phyloP scores from a whole-genome alignment of 2,797 vertebrate genomes.

The Hafferia zeledoni region DNA sequence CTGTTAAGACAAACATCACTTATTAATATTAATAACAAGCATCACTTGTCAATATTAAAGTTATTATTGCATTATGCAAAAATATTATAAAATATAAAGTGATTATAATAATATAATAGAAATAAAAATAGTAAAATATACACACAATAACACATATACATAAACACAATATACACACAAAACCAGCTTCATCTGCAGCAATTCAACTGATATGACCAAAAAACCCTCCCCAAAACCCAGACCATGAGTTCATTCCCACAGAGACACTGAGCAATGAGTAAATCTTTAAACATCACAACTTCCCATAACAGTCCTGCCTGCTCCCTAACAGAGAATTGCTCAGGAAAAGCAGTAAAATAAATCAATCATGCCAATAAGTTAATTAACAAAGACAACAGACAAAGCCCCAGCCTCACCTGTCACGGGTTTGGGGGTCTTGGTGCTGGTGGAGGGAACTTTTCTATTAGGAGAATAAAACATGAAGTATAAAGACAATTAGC shows the following conservation, averaged over 20 bases:
- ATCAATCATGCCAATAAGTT: not conserved
- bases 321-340: not conserved
- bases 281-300: not conserved
- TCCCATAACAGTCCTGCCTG: not conserved
- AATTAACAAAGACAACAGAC: not conserved
- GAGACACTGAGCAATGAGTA: fast-evolving
- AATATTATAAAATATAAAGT: not conserved
- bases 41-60: too few species aligned
- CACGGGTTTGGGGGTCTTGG: constrained; percentile 19
- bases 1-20: not conserved
- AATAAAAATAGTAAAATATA: not conserved
- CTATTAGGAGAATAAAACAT: not conserved
- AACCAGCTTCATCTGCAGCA: not conserved
- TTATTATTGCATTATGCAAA: too few species aligned
- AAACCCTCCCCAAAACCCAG: not conserved
- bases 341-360: not conserved
- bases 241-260: not conserved
- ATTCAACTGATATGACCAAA: not conserved
- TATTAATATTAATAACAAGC: not conserved
- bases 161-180: not conserved
- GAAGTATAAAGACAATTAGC: not conserved
- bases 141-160: not conserved
- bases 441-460: constrained; percentile 34
- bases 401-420: constrained; percentile 34
- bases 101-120: not conserved